Evolutionary conservation across 2,888 invertebrate genomes (phyloP), one percentile per base, ranked within the genome.

Genomic region (Plagiodera versicolora): DNA sequence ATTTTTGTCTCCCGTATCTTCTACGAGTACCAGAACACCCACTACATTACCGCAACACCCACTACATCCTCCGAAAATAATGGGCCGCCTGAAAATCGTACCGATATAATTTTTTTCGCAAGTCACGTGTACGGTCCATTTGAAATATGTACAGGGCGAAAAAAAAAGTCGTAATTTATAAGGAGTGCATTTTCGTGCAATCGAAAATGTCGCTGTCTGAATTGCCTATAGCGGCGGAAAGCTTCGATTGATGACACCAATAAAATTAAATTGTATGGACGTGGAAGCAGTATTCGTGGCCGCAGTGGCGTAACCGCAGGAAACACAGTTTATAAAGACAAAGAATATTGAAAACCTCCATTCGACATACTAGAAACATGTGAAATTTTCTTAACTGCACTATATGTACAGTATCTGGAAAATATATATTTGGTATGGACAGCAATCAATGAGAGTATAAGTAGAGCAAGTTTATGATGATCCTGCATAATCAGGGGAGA

Each of bases 191-290:
- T 53, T 53, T 53, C 44, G 58, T 56, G 64, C 65, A 57, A 49
- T 58, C 50, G 57, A 61, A 62, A 67, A 59, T 60, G 66, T 63
- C 58, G 50, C 60, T 63, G 61, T 63, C 65, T 44, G 64, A 64
- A 66, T 64, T 61, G 60, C 60, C 61, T 32, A 14, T 50, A 58
- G 39, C 62, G 59, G 62, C 65, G 58, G 67, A 65, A 63, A 60
- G 59, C 63, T 53, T 53, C 58, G 66, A 67, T 69, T 67, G 61
- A 69, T 62, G 67, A 60, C 64, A 59, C 61, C 56, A 64, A 66
- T 69, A 66, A 67, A 69, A 69, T 64, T 67, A 62, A 67, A 65
- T 66, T 67, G 59, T 66, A 65, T 56, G 61, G 60, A 55, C 65
- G 58, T 64, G 59, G 53, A 32, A 52, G 61, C 60, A 65, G 64